A percentile compares a stretch with the other conserved stretches of the same genome.
phyloP scores from a whole-genome alignment of 2,888 invertebrate species.

The Teinopalpus imperialis region DNA sequence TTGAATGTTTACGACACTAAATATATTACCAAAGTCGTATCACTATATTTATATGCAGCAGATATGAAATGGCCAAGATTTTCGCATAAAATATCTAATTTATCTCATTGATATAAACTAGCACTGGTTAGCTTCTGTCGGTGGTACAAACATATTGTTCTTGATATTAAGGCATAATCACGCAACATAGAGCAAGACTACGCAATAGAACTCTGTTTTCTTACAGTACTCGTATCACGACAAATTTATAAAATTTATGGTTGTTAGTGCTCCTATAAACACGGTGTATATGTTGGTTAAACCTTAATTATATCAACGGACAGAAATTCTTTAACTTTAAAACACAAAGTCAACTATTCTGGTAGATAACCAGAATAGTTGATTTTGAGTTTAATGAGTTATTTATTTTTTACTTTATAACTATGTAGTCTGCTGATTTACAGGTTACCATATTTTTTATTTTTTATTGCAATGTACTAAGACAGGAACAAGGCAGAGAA shows the following conservation, averaged over 20 bases:
- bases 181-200: not conserved
- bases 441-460: constrained; percentile 1
- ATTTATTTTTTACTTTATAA: not conserved
- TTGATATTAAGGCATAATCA: constrained; percentile 5
- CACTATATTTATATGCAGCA: not conserved
- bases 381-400: too few relatives aligned
- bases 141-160: constrained; percentile 13
- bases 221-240: not conserved
- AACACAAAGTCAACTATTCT: too few relatives aligned
- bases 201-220: not conserved
- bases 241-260: constrained; percentile 4
- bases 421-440: not conserved
- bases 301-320: not conserved
- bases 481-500: constrained; percentile 1
- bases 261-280: not conserved
- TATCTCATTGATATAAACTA: constrained; percentile 25
- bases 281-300: not conserved
- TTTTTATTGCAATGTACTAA: constrained; percentile 4
- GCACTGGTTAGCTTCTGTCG: constrained; percentile 5
- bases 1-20: not conserved
- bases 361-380: too few relatives aligned
- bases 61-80: constrained; percentile 32
- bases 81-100: constrained; percentile 33
- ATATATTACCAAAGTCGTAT: not conserved
- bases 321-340: not conserved